Base-by-base conservation (phyloP, 2,113 vertebrate genomes). In the Tenrec ecaudatus region DNA sequence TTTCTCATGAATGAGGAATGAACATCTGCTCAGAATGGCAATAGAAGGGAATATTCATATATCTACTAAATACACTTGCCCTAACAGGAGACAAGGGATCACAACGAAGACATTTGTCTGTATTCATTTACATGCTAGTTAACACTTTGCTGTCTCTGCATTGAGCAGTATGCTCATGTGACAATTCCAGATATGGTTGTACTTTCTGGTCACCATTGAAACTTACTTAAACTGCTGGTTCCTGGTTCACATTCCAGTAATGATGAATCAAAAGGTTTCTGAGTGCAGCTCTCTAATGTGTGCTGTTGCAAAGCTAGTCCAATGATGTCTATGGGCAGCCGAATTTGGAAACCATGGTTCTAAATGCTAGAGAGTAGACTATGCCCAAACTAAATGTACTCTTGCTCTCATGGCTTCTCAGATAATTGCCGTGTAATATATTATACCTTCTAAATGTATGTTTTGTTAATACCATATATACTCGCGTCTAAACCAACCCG, bases 1-100 rank as follows among this genome's bases (percentile, higher is more conserved):
- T 94, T 96, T 95, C 76, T 94, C 82, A 92, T 94, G 64, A 90
- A 94, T 96, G 94, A 95, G 58, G 57, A 95, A 90, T 38, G 64
- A 95, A 91, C 71, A 93, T 87, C 68, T 95, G 78, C 82, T 95
- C 75, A 91, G 82, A 92, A 95, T 92, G 95, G 71, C 73, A 75
- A 68, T 38, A 31, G 25, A 62, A 90, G n/a, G 77, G 47, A 89
- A 85, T 88, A 86, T 40, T 86, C 83, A 76, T 23, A 94, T 79
- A 3, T 71, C 47, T 62, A 68, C 73, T 85, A 92, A 91, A 89
- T 75, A 81, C 25, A 86, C 66, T 92, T 94, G 76, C n/a, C 95
- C 77, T 8, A 80, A 68, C 78, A 82, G 6, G 31, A 89, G 19
- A 20, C 53, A 82, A 89, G 47, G 57, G 40, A 87, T 6, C 62